Percentiles rank a stretch among this genome's conserved stretches.
phyloP scores from a whole-genome alignment of 92 coral and sea anemone genomes.

The Parazoanthus swiftii region DNA sequence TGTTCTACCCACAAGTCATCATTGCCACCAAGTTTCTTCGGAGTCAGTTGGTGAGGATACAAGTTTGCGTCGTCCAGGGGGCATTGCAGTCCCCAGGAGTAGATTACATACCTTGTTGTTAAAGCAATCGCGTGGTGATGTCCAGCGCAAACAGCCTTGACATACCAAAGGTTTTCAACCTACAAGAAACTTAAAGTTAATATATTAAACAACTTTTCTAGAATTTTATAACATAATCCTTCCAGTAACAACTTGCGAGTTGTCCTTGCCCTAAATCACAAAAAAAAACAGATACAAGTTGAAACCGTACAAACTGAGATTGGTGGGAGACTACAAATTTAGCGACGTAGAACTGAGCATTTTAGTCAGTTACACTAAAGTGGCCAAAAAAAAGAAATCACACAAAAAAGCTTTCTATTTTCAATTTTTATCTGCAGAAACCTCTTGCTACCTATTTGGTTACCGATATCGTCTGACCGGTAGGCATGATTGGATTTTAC shows the following conservation, averaged over 20 bases:
- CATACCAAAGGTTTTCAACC: constrained; percentile 48
- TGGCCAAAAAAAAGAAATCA: too few species aligned
- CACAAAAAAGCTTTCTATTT: too few species aligned
- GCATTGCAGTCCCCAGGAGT: constrained; percentile 64
- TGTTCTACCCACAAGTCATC: constrained; percentile 47
- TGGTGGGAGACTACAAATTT: too few species aligned
- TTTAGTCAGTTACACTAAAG: too few species aligned
- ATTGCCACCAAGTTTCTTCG: constrained; percentile 41
- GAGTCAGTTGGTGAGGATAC: constrained; percentile 16
- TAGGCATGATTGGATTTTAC: too few species aligned
- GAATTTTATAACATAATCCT: too few species aligned
- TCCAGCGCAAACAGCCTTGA: constrained; percentile 60
- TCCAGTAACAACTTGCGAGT: neutral
- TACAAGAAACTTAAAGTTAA: neutral
- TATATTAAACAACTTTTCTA: neutral
- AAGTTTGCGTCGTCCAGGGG: constrained; percentile 5
- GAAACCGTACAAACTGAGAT: too few species aligned
- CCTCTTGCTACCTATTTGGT: too few species aligned
- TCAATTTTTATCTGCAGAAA: too few species aligned
- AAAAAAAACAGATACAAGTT: too few species aligned
- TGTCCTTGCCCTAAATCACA: neutral
- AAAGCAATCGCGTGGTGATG: constrained; percentile 62
- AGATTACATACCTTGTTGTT: constrained; percentile 43
- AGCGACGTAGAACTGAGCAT: too few species aligned
- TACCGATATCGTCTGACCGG: too few species aligned